These are phyloP conservation scores for Podarcis muralis DNA, from an alignment of 2,113 vertebrate genomes.

Conservation along the genomic window DNA sequence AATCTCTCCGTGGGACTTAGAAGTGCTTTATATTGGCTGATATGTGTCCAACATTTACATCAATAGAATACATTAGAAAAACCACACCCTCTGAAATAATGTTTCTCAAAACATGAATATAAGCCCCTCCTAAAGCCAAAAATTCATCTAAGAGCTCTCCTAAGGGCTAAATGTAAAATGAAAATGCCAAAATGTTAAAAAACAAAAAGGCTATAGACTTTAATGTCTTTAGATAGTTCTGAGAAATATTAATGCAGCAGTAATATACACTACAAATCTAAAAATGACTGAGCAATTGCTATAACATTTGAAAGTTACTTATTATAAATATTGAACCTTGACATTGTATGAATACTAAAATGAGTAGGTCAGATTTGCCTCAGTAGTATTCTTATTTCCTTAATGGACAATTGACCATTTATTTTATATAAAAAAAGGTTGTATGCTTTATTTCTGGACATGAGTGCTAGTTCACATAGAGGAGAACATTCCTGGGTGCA, in stretches of 20 bases:
- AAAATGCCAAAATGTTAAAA: neutral
- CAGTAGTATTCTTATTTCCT: neutral
- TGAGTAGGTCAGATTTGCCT: neutral
- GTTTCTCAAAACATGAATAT: neutral
- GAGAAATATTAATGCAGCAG: neutral
- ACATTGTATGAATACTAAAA: neutral
- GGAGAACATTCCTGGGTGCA: neutral
- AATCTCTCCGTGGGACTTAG: neutral
- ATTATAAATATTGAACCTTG: neutral
- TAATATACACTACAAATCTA: neutral
- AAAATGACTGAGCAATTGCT: slow-evolving; percentile 4
- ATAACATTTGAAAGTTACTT: neutral
- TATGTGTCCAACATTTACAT: neutral
- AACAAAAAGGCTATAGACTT: neutral
- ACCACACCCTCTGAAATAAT: too few relatives aligned
- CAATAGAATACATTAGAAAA: neutral
- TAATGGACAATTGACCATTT: neutral
- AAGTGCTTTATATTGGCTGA: neutral
- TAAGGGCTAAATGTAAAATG: neutral
- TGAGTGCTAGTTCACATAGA: slow-evolving; percentile 24
- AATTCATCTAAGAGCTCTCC: neutral
- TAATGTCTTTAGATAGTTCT: neutral
- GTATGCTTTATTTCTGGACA: neutral
- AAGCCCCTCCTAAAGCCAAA: neutral
- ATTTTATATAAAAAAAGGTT: neutral